phyloP scores from a whole-genome alignment of 35 echinoderm and acorn worm genomes.

The Ophiothrix spiculata region DNA sequence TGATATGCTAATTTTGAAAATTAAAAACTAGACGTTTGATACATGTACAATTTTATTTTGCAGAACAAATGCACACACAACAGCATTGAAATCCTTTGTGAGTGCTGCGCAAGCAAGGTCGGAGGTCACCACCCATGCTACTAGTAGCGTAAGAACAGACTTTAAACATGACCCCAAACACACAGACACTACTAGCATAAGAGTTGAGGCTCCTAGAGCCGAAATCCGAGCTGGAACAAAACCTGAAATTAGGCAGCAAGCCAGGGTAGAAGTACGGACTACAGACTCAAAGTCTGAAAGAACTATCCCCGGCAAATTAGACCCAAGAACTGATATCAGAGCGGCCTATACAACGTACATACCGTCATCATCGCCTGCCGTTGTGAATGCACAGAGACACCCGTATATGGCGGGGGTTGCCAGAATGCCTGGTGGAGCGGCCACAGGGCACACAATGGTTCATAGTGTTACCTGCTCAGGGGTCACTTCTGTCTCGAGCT shows the following conservation, averaged over 20 bases:
- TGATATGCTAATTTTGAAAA: no score
- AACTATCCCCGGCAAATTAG: slow-evolving; percentile 3
- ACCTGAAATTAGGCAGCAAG: background rate
- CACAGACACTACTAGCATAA: background rate
- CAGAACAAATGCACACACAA: background rate
- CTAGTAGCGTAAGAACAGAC: background rate
- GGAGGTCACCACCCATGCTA: background rate
- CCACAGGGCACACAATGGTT: background rate
- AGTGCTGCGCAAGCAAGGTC: background rate
- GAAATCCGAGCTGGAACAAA: background rate
- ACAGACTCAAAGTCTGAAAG: background rate
- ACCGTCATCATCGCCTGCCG: background rate
- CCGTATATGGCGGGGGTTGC: background rate
- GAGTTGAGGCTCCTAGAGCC: background rate
- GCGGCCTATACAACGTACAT: background rate
- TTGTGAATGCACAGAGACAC: background rate
- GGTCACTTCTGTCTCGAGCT: background rate
- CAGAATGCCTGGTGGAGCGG: background rate
- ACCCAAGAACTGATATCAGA: slow-evolving; percentile 7
- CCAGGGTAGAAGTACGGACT: background rate
- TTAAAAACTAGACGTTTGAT: no score
- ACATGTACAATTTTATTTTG: no score
- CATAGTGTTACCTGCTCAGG: background rate
- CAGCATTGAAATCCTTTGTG: background rate
- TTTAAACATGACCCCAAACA: background rate